Evolutionary conservation across 2,113 vertebrate species (phyloP).

Genomic region (Datnioides undecimradiatus): DNA sequence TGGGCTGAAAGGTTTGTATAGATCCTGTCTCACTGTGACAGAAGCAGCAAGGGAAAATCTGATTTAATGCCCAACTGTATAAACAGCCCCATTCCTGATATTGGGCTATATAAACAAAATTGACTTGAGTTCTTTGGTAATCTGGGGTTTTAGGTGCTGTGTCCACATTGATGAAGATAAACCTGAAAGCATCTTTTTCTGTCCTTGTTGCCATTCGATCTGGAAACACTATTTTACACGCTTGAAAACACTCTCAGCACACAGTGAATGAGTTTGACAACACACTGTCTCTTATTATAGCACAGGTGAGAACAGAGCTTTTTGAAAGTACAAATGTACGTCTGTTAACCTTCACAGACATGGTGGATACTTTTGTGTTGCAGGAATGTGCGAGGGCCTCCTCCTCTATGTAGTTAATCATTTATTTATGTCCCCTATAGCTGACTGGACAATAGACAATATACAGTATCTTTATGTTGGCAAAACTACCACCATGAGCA

Average conservation of each 20-base stretch:
- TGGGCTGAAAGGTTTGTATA: constrained; percentile 12
- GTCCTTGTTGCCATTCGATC: not conserved
- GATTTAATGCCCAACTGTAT: constrained; percentile 31
- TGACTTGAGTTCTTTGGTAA: constrained; percentile 1
- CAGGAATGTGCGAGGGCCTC: not conserved
- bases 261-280: not conserved
- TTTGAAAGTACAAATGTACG: not conserved
- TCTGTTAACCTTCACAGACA: not conserved
- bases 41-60: constrained; percentile 11
- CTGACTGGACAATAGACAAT: not conserved
- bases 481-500: too few species aligned
- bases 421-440: constrained; percentile 14
- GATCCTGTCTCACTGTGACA: not conserved
- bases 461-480: not conserved
- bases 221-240: not conserved
- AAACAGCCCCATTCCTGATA: not conserved
- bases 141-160: constrained; percentile 24
- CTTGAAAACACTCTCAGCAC: not conserved
- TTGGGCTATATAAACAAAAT: not conserved
- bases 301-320: not conserved
- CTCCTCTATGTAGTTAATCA: not conserved
- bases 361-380: not conserved
- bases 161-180: constrained; percentile 19
- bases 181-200: not conserved
- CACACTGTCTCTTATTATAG: not conserved